A percentile compares a stretch with the other conserved stretches of the same genome.
Conservation (phyloP, 53 echinoderm and acorn worm genomes). For the Stichopus horrens region DNA sequence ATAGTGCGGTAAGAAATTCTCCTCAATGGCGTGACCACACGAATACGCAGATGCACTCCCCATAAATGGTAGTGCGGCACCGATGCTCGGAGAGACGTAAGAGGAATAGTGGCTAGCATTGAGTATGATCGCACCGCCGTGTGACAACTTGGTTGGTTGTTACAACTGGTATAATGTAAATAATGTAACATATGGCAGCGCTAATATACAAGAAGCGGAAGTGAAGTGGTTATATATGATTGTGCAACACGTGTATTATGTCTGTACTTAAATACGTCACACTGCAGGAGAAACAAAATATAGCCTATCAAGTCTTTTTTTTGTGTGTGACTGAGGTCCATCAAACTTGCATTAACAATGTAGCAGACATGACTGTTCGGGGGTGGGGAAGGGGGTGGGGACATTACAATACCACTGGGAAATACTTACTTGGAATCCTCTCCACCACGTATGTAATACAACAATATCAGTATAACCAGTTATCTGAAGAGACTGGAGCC, state of each 20-base stretch:
- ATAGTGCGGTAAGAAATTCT: constrained; percentile 29
- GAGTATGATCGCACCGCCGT: not conserved
- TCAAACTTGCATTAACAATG: too few species aligned
- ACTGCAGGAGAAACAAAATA: too few species aligned
- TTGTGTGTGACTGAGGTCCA: too few species aligned
- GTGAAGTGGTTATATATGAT: not conserved
- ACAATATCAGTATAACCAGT: too few species aligned
- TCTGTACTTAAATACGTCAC: too few species aligned
- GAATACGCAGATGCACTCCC: constrained; percentile 32
- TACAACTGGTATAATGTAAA: constrained; percentile 7
- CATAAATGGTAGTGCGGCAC: constrained; percentile 43
- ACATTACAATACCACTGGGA: too few species aligned
- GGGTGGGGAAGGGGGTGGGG: too few species aligned
- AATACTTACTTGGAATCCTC: too few species aligned
- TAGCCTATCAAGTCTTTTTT: too few species aligned
- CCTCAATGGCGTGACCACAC: constrained; percentile 24
- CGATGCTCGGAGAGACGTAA: not conserved
- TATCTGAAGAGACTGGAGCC: too few species aligned
- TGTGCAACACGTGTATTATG: not conserved
- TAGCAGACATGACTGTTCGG: too few species aligned
- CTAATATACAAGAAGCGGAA: not conserved
- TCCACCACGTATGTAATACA: too few species aligned
- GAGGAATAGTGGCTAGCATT: not conserved
- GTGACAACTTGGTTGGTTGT: not conserved
- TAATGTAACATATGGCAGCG: constrained; percentile 1